Evolutionary conservation across 2,797 vertebrate species (phyloP).

Genomic region (Coreius guichenoti): DNA sequence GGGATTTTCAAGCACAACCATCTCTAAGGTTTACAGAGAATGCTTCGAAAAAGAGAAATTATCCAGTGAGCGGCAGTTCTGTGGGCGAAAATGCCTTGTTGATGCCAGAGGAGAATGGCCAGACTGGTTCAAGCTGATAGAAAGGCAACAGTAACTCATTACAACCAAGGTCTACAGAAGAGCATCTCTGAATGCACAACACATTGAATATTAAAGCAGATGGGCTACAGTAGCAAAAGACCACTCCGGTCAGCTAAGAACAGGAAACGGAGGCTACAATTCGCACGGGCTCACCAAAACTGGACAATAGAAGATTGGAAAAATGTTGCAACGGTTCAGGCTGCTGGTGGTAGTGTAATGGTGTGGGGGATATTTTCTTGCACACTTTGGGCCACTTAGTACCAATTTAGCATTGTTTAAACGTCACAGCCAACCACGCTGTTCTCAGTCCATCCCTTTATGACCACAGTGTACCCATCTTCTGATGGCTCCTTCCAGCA

Average conservation of each 20-base stretch:
- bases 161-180: no score
- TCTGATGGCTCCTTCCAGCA: conserved; percentile 56
- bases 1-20: no score
- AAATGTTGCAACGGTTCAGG: background rate
- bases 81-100: conserved; percentile 47
- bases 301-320: background rate
- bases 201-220: no score
- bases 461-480: conserved; percentile 46
- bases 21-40: no score
- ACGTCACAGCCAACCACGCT: no score
- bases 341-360: background rate
- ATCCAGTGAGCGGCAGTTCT: conserved; percentile 12
- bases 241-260: no score
- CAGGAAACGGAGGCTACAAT: no score
- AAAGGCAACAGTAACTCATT: background rate
- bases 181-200: no score
- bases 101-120: conserved; percentile 53
- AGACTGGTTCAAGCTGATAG: conserved; percentile 36
- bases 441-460: conserved; percentile 29
- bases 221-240: no score
- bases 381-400: background rate
- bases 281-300: background rate
- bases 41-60: no score
- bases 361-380: background rate
- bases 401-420: no score